Percentiles rank a stretch among this genome's conserved stretches.
These are phyloP conservation scores for Sphaerodactylus townsendi DNA, from an alignment of 2,113 vertebrate species.

Conservation along the genomic window DNA sequence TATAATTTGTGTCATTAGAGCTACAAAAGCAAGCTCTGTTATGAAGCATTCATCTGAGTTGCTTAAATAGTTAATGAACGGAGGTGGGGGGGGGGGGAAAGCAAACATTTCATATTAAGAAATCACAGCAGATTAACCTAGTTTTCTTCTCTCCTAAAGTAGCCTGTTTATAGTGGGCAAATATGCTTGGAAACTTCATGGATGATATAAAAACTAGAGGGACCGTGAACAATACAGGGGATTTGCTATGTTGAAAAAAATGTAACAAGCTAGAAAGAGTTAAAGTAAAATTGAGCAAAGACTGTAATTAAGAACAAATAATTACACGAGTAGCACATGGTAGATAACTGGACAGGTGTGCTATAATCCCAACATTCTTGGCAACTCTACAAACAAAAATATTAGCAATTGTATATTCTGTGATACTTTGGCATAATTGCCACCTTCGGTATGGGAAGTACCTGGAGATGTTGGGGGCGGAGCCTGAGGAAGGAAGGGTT, in stretches of 20 bases:
- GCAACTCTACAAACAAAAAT: no score
- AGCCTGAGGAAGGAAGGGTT: no score
- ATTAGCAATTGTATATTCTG: no score
- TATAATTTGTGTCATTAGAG: constrained; percentile 76
- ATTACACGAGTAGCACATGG: neutral
- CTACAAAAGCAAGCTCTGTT: constrained; percentile 68
- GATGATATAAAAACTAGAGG: neutral
- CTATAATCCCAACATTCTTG: neutral
- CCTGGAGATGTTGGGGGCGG: no score
- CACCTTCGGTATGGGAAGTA: no score
- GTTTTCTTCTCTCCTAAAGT: neutral
- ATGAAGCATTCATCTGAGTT: constrained; percentile 60
- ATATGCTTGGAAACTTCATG: neutral
- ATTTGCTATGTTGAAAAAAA: no score
- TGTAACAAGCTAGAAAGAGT: neutral
- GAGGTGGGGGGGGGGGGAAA: constrained; percentile 43
- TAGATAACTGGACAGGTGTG: neutral
- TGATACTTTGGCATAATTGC: no score
- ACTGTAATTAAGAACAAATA: neutral
- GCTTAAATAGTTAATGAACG: constrained; percentile 60
- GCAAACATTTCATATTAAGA: constrained; percentile 57
- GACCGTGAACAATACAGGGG: neutral
- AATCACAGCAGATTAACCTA: neutral
- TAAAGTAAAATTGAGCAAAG: neutral
- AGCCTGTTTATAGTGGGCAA: neutral